Evolutionary conservation across 1,140 invertebrate species (phyloP), one percentile per base, ranked within the genome.

Genomic region (Drosophila pseudoananassae): DNA sequence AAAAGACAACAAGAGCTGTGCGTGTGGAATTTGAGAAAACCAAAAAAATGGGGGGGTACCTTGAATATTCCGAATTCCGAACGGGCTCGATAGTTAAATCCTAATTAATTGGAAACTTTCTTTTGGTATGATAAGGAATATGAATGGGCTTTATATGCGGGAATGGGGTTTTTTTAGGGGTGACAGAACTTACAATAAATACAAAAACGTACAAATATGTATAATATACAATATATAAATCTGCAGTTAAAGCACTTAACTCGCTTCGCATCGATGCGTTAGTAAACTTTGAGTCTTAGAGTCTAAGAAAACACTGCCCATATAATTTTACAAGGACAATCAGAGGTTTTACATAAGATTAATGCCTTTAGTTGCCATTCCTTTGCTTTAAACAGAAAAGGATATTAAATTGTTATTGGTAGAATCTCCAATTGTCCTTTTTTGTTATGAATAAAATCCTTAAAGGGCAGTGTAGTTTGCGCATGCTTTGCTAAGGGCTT

Each of bases 171-270:
- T 15, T 14, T 47, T 20, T 1, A 9, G 12, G 17, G 23, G 1
- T 29, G 27, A 64, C 59, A 45, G 23, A 87, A 87, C 81, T 87
- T 87, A 85, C 81, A 75, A 85, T 85, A 87, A 75, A 78, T 85
- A 85, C 74, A 85, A 85, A 66, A 85, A 71, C 72, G 81, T 85
- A 85, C 82, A 85, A 85, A 85, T 85, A 77, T 87, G 64, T 87
- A 78, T 78, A 85, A 75, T 87, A 85, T 85, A 87, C 81, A 85
- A 68, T 85, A 66, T 85, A 85, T 85, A 87, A 81, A 85, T 81
- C 63, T 73, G 68, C 76, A 85, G 54, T 78, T 85, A 85, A 85
- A 85, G 82, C 82, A 82, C 80, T 84, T 82, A 36, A 33, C 59
- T 64, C 61, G 58, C 68, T 47, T 73, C 54, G 59, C 81, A 46